Evolutionary conservation across 2,888 invertebrate species (phyloP), one percentile per base, ranked within the genome.

Genomic region (Oscheius myriophilus): DNA sequence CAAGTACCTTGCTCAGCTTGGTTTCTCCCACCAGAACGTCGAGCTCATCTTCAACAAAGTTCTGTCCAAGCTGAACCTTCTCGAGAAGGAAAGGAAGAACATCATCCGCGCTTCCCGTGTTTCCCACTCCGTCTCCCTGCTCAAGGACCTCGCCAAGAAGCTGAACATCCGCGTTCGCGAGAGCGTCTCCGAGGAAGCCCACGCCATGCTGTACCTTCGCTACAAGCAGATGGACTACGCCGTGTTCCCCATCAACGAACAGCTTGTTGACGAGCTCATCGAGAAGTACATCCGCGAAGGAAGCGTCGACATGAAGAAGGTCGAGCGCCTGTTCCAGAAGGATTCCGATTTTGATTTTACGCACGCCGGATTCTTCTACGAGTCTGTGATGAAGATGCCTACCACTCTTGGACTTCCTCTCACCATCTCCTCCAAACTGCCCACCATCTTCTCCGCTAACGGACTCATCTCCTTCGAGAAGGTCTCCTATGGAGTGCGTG

Each of bases 341-440:
- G 69, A 72, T 14, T 58, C 58, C 41, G 67, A 71, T 25, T 67
- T 77, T 69, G 69, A 76, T 59, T 45, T 55, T 45, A 51, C 68
- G 65, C 65, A 72, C 52, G 71, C 75, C 53, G 71, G 73, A 39
- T 72, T 54, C 70, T 65, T 75, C 67, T 69, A 70, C 67, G 73
- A 78, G 67, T 69, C 59, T 14, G 59, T 67, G 67, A 70, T 71
- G 63, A 73, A 72, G 65, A 69, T 83, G 67, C 79, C 83, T 55
- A 83, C 83, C 43, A 73, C 79, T 42, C 26, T 78, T 55, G 83
- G 83, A 62, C 67, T 83, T 26, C 84, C 84, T 54, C 70, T 84
- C 45, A 67, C 67, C 58, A 59, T 79, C 71, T 55, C 77, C 42
- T 69, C 70, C 72, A 79, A 76, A 70, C 45, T 75, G 58, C 79